Conservation (phyloP, 2,888 invertebrate genomes). For the Watsonalla binaria region DNA sequence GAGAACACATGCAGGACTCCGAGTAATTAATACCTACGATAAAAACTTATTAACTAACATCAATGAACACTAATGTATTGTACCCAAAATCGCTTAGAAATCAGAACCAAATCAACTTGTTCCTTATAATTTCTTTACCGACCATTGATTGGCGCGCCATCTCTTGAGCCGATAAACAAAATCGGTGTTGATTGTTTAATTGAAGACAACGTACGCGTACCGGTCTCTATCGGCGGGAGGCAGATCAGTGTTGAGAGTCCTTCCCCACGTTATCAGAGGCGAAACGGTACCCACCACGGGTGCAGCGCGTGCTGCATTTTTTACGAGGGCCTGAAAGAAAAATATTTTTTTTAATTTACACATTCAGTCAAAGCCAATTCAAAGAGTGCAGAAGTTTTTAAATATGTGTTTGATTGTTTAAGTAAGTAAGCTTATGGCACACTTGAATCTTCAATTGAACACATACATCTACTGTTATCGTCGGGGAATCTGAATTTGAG, state of each 20-base stretch:
- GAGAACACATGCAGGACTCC: too few species aligned
- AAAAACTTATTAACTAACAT: conserved; percentile 5
- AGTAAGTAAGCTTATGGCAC: too few species aligned
- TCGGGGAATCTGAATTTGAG: too few species aligned
- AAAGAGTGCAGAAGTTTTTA: too few species aligned
- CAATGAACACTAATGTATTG: conserved; percentile 32
- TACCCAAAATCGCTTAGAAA: conserved; percentile 10
- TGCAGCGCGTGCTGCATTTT: conserved; percentile 67
- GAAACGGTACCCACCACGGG: conserved; percentile 74
- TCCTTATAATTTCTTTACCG: background rate
- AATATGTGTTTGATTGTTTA: too few species aligned
- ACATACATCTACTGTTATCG: too few species aligned
- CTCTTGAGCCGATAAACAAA: background rate
- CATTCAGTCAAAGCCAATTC: too few species aligned
- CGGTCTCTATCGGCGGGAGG: conserved; percentile 44
- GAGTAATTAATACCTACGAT: background rate
- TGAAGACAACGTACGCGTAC: conserved; percentile 60
- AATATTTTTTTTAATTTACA: too few species aligned
- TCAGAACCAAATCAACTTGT: background rate
- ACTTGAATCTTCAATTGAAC: too few species aligned
- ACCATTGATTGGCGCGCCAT: background rate
- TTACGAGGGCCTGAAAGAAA: conserved; percentile 54
- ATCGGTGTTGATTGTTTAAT: conserved; percentile 22
- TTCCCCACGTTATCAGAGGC: conserved; percentile 69
- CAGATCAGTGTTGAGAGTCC: conserved; percentile 69